Percentiles rank a stretch among this genome's conserved stretches.
Evolutionary conservation across 2,113 vertebrate genomes (phyloP).

Genomic region (Pantherophis guttatus): DNA sequence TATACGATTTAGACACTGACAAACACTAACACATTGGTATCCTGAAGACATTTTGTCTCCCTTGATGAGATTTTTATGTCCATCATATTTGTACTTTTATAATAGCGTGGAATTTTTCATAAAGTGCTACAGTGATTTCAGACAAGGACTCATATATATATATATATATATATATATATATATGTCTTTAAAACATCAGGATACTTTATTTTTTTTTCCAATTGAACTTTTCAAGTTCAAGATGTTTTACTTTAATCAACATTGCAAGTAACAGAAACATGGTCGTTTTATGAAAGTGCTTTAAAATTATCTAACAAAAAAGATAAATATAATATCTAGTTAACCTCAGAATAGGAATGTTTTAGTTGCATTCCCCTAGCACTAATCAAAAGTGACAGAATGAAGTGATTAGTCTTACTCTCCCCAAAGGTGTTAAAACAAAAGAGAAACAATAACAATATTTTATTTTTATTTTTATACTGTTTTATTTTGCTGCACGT

Average conservation of each 20-base stretch:
- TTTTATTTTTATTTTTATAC: background rate
- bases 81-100: background rate
- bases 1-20: background rate
- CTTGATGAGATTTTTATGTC: background rate
- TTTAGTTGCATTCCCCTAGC: background rate
- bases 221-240: constrained; percentile 33
- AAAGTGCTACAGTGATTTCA: background rate
- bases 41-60: background rate
- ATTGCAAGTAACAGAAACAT: constrained; percentile 13
- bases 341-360: constrained; percentile 30
- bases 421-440: background rate
- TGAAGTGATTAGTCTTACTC: background rate
- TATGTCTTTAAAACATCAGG: background rate
- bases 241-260: constrained; percentile 43
- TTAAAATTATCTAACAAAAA: constrained; percentile 46
- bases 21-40: background rate
- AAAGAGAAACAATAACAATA: background rate
- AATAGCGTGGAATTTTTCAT: background rate
- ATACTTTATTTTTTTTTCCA: constrained; percentile 23
- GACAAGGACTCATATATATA: background rate
- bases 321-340: constrained; percentile 46
- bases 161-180: too few species aligned
- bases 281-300: constrained; percentile 31
- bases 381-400: background rate
- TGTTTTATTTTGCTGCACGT: background rate